phyloP scores from a whole-genome alignment of 2,113 vertebrate genomes.

The Lethenteron reissneri region DNA sequence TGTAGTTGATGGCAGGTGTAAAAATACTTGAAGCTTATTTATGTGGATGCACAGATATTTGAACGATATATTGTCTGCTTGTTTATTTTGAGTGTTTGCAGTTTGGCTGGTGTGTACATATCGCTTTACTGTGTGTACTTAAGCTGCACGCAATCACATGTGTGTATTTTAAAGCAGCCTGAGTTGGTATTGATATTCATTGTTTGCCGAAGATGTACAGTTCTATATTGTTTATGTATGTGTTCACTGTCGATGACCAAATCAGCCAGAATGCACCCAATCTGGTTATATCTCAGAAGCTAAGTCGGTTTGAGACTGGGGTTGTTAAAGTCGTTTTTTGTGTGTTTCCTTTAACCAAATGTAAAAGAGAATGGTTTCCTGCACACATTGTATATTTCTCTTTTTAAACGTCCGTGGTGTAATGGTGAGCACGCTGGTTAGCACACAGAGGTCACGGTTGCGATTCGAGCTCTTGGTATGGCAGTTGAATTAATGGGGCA shows the following conservation, averaged over 20 bases:
- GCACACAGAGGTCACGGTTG: not conserved
- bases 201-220: not conserved
- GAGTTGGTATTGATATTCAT: not conserved
- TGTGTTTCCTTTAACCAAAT: not conserved
- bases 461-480: slow-evolving; percentile 6
- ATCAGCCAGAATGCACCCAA: too few species aligned
- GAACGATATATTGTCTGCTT: too few species aligned
- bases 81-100: too few species aligned
- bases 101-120: too few species aligned
- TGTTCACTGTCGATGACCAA: not conserved
- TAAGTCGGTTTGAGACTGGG: not conserved
- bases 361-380: not conserved
- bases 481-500: not conserved
- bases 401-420: slow-evolving; percentile 14
- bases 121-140: too few species aligned
- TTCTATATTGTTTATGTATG: not conserved
- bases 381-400: slow-evolving; percentile 10
- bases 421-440: slow-evolving; percentile 1
- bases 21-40: too few species aligned
- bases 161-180: not conserved
- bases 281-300: too few species aligned
- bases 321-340: not conserved
- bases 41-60: too few species aligned
- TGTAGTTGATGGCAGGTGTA: too few species aligned
- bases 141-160: too few species aligned